These are phyloP conservation scores for Diplosoma virens DNA, from an alignment of 23 tunicate genomes.

Conservation along the genomic window DNA sequence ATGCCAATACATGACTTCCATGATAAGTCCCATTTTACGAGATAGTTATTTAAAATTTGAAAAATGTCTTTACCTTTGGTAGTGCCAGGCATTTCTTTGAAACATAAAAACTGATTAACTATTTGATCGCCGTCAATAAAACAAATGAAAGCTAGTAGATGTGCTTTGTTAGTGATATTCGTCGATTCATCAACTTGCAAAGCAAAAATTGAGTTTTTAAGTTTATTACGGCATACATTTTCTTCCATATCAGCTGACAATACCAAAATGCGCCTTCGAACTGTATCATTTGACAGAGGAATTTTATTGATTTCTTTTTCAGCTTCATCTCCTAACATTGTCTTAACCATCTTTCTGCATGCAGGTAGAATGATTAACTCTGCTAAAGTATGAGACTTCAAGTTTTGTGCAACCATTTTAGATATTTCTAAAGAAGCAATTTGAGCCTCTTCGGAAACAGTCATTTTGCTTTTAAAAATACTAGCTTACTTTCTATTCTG, in stretches of 20 bases:
- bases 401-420: not conserved
- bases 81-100: conserved; percentile 4
- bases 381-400: not conserved
- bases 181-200: conserved; percentile 12
- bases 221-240: not conserved
- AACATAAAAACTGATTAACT: not conserved
- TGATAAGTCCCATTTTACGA: not conserved
- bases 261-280: not conserved
- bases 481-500: too few species aligned
- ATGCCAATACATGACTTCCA: not conserved
- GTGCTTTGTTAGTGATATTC: not conserved
- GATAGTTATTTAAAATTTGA: not conserved
- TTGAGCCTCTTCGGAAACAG: conserved; percentile 3
- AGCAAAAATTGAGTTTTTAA: not conserved
- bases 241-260: not conserved
- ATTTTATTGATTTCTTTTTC: not conserved
- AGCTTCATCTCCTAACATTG: not conserved
- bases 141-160: not conserved
- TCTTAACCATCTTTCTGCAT: not conserved
- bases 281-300: not conserved
- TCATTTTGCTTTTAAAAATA: not conserved
- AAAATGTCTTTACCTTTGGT: not conserved
- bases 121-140: not conserved
- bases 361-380: not conserved
- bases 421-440: not conserved